Conservation (phyloP, 2,888 invertebrate genomes). For the Actias luna region DNA sequence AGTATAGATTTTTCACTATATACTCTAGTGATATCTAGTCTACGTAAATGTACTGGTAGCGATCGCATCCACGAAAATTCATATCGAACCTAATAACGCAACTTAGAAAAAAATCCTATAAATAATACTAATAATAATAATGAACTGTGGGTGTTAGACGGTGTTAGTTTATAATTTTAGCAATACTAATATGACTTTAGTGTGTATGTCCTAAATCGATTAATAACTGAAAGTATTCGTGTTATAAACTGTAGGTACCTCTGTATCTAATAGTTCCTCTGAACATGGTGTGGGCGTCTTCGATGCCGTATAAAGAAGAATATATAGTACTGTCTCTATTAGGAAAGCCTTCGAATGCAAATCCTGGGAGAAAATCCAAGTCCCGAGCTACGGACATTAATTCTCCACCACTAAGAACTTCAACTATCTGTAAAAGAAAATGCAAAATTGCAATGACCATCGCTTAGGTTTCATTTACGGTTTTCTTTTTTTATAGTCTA, state of each 20-base stretch:
- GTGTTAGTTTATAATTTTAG: no score
- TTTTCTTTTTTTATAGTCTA: background rate
- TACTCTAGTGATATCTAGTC: no score
- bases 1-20: no score
- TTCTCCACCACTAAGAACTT: slow-evolving; percentile 94
- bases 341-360: slow-evolving; percentile 97
- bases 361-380: slow-evolving; percentile 96
- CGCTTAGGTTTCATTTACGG: background rate
- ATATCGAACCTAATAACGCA: no score
- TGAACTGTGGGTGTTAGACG: no score
- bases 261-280: slow-evolving; percentile 96
- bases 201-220: no score
- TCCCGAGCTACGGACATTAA: slow-evolving; percentile 91
- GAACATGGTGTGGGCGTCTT: slow-evolving; percentile 92
- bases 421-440: slow-evolving; percentile 84
- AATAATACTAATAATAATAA: no score
- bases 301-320: slow-evolving; percentile 92
- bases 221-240: background rate
- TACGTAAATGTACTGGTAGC: no score
- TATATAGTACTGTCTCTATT: slow-evolving; percentile 98
- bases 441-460: no score
- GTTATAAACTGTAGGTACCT: slow-evolving; percentile 57
- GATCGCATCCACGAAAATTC: no score
- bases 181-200: no score
- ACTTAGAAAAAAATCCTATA: no score